Percentiles rank a stretch among this genome's conserved stretches.
phyloP scores from a whole-genome alignment of 2,888 invertebrate species.

The Dendrolimus pini region DNA sequence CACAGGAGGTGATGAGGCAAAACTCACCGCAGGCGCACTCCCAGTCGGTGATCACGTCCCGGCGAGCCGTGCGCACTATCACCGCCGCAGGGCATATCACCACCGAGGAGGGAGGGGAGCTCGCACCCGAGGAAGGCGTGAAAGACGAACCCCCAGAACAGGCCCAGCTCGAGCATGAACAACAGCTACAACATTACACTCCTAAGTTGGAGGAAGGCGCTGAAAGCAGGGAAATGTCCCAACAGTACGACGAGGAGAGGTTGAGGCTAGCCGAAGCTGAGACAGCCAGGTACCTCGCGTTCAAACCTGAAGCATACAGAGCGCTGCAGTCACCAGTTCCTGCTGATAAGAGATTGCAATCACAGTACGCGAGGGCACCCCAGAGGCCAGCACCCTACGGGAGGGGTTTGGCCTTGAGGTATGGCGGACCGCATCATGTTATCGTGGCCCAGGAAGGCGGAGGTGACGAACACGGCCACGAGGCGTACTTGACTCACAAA shows the following conservation, averaged over 20 bases:
- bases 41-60: constrained; percentile 75
- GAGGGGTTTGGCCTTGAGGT: constrained; percentile 46
- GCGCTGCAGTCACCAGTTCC: constrained; percentile 25
- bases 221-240: constrained; percentile 27
- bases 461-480: constrained; percentile 37
- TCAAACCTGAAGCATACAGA: constrained; percentile 60
- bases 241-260: constrained; percentile 53
- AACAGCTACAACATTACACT: constrained; percentile 35
- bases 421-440: constrained; percentile 52
- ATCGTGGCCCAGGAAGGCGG: constrained; percentile 50
- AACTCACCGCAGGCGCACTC: constrained; percentile 39
- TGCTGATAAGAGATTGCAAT: constrained; percentile 31
- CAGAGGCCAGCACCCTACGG: constrained; percentile 32
- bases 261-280: constrained; percentile 50
- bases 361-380: constrained; percentile 31
- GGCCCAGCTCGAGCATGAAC: constrained; percentile 30
- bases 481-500: constrained; percentile 45
- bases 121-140: constrained; percentile 43
- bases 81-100: constrained; percentile 79
- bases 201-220: constrained; percentile 36
- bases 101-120: constrained; percentile 30
- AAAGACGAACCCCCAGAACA: constrained; percentile 59
- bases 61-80: constrained; percentile 76
- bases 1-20: constrained; percentile 10
- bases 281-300: constrained; percentile 57